phyloP scores from a whole-genome alignment of 2,888 invertebrate species.

The Rhodophaea formosa region DNA sequence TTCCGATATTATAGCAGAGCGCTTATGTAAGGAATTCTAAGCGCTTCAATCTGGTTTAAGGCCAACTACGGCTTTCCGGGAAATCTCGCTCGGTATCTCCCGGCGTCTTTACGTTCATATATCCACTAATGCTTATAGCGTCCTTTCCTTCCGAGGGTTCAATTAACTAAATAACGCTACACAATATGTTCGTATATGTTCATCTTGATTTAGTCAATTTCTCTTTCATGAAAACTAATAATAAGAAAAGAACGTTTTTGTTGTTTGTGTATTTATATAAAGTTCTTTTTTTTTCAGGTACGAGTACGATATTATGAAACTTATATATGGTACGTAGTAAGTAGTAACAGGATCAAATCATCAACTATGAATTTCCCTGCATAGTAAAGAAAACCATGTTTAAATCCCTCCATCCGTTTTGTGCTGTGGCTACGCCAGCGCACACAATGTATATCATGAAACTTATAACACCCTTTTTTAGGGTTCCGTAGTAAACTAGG shows the following conservation, averaged over 20 bases:
- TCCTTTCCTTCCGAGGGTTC: not conserved
- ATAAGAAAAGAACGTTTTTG: too few species aligned
- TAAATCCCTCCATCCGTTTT: too few species aligned
- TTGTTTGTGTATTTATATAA: not conserved
- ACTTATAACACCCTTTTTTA: too few species aligned
- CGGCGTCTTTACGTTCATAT: conserved; percentile 34
- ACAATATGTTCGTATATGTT: not conserved
- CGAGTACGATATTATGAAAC: not conserved
- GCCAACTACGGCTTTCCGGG: conserved; percentile 59
- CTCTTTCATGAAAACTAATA: not conserved
- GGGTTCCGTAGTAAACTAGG: too few species aligned
- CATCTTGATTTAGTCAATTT: not conserved
- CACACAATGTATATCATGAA: too few species aligned
- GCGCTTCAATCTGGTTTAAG: conserved; percentile 74
- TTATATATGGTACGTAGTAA: not conserved
- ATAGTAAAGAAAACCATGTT: too few species aligned
- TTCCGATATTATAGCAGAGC: conserved; percentile 77
- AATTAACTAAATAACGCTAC: conserved; percentile 11
- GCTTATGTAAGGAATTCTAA: conserved; percentile 78
- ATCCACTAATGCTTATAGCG: conserved; percentile 26
- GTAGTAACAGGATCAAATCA: too few species aligned
- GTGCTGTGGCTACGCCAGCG: too few species aligned
- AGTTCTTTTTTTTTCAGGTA: conserved; percentile 35
- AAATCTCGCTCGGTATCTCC: conserved; percentile 48
- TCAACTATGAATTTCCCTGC: too few species aligned